A percentile compares a stretch with the other conserved stretches of the same genome.
phyloP scores from a whole-genome alignment of 2,113 vertebrate genomes.

The Aplodontia rufa region DNA sequence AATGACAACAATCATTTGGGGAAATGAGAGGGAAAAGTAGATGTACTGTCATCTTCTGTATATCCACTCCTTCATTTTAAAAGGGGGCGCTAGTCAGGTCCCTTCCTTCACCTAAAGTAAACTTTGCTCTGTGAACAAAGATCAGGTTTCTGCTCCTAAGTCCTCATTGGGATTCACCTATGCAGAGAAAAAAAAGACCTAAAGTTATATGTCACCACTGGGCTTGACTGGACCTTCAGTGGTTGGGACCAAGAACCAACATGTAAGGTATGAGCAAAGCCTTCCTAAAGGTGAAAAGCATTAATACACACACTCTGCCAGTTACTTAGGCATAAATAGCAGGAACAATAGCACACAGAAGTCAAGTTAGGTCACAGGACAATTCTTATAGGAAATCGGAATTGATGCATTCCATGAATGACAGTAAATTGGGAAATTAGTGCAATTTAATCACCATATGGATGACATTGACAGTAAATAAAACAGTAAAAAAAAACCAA shows the following conservation, averaged over 20 bases:
- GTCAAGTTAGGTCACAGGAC: neutral
- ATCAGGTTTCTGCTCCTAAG: neutral
- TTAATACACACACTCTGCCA: neutral
- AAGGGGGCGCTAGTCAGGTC: neutral
- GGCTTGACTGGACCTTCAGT: neutral
- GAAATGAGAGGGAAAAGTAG: neutral
- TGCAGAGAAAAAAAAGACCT: neutral
- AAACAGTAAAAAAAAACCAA: slow-evolving; percentile 60
- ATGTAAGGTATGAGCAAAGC: neutral
- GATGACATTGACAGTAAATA: slow-evolving; percentile 50
- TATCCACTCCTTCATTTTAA: neutral
- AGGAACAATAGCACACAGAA: neutral
- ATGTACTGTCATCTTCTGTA: neutral
- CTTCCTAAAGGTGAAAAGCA: neutral
- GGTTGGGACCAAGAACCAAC: neutral
- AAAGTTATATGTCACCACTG: neutral
- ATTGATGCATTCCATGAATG: slow-evolving; percentile 62
- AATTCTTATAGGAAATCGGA: slow-evolving; percentile 60
- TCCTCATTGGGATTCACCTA: neutral
- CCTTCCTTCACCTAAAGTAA: neutral
- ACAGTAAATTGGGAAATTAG: slow-evolving; percentile 77
- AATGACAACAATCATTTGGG: neutral
- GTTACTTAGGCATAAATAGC: neutral
- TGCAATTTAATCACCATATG: slow-evolving; percentile 79
- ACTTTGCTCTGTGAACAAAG: neutral